Evolutionary conservation across 53 echinoderm and acorn worm species (phyloP).

Genomic region (Apostichopus leukothele): DNA sequence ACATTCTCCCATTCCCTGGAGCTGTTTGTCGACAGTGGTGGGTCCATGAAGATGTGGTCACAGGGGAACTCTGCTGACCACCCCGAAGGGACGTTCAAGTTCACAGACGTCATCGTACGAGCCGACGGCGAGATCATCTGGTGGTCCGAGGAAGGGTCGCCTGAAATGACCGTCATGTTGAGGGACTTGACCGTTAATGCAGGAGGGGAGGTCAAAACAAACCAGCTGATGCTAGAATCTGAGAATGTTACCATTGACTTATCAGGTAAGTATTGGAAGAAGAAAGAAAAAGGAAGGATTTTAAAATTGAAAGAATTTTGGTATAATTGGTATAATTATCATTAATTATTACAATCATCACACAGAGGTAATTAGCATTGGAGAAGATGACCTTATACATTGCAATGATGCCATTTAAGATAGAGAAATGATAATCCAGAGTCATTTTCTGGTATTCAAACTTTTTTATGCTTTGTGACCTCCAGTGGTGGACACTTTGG

Average conservation of each 20-base stretch:
- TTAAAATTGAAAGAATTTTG: too few species aligned
- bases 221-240: slow-evolving; percentile 62
- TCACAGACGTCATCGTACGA: slow-evolving; percentile 77
- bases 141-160: slow-evolving; percentile 62
- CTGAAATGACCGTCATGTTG: slow-evolving; percentile 67
- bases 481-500: too few species aligned
- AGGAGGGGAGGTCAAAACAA: slow-evolving; percentile 81
- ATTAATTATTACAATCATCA: too few species aligned
- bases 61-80: slow-evolving; percentile 69
- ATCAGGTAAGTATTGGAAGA: slow-evolving; percentile 60
- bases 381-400: too few species aligned
- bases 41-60: slow-evolving; percentile 81
- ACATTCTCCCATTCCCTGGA: slow-evolving; percentile 65
- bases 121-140: slow-evolving; percentile 76
- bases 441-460: too few species aligned
- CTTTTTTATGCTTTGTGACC: too few species aligned
- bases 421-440: too few species aligned
- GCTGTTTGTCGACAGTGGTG: slow-evolving; percentile 80
- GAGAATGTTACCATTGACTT: slow-evolving; percentile 85
- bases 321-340: too few species aligned
- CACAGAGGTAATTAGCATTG: too few species aligned
- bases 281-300: too few species aligned
- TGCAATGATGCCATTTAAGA: too few species aligned
- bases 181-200: slow-evolving; percentile 67
- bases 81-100: slow-evolving; percentile 62